Evolutionary conservation across 2,888 invertebrate genomes (phyloP).

Genomic region (Tanytarsus gracilentus): DNA sequence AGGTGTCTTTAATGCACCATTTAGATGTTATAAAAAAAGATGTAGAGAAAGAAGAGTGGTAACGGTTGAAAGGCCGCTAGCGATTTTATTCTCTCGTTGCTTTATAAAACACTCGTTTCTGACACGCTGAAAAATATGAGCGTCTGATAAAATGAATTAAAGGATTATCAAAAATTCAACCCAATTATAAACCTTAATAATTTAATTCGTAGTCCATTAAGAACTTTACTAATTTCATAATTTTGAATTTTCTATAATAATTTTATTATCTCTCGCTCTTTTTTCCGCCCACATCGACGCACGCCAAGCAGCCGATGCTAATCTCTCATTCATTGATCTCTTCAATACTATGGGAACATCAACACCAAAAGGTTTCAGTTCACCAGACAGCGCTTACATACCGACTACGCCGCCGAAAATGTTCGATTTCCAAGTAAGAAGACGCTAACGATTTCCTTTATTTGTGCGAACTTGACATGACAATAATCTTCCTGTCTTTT

Average conservation of each 20-base stretch:
- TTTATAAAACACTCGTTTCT: background rate
- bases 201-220: too few relatives aligned
- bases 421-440: conserved; percentile 23
- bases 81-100: background rate
- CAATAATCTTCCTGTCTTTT: background rate
- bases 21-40: background rate
- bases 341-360: conserved; percentile 2
- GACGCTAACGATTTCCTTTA: conserved; percentile 21
- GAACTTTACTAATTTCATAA: too few relatives aligned
- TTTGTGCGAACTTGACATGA: background rate
- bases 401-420: conserved; percentile 8
- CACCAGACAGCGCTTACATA: conserved; percentile 10
- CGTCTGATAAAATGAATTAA: too few relatives aligned
- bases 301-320: conserved; percentile 1
- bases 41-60: background rate
- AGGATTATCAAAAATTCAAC: too few relatives aligned
- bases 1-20: background rate
- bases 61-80: conserved; percentile 13
- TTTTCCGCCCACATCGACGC: background rate
- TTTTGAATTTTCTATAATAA: background rate
- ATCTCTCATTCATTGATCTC: conserved; percentile 8
- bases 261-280: background rate
- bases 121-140: conserved; percentile 1
- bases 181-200: too few relatives aligned
- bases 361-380: conserved; percentile 12